These are phyloP conservation scores for Karalla daura DNA, from an alignment of 2,797 vertebrate genomes.

Conservation along the genomic window DNA sequence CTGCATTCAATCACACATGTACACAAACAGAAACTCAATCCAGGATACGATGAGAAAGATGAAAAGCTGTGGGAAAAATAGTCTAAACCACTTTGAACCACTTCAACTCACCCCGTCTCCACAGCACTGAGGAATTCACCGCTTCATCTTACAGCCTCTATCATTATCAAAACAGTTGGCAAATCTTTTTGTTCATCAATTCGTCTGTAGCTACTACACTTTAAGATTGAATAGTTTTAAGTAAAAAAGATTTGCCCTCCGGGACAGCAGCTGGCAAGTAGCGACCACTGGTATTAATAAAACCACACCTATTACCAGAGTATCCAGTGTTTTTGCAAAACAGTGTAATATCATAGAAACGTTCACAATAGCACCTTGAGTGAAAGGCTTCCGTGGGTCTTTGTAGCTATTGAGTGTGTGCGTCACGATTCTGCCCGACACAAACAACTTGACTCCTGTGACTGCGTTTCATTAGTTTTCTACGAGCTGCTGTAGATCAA, in stretches of 20 bases:
- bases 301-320: background rate
- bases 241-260: background rate
- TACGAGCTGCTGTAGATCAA: slow-evolving; percentile 53
- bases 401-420: background rate
- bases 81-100: no score
- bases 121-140: no score
- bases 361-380: slow-evolving; percentile 46
- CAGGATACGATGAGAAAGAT: no score
- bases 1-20: no score
- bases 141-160: no score
- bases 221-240: no score
- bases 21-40: no score
- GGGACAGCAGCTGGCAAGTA: background rate
- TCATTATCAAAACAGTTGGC: no score
- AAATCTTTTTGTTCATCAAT: no score
- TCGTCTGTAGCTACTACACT: no score
- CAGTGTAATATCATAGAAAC: slow-evolving; percentile 17
- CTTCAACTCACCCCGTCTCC: no score
- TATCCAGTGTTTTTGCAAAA: slow-evolving; percentile 7
- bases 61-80: no score
- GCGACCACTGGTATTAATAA: background rate
- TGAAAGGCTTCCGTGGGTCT: slow-evolving; percentile 33
- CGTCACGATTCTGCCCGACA: slow-evolving; percentile 23
- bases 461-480: slow-evolving; percentile 31
- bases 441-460: slow-evolving; percentile 18